Evolutionary conservation across 2,888 invertebrate genomes (phyloP).

Genomic region (Rhopalosiphum nymphaeae): DNA sequence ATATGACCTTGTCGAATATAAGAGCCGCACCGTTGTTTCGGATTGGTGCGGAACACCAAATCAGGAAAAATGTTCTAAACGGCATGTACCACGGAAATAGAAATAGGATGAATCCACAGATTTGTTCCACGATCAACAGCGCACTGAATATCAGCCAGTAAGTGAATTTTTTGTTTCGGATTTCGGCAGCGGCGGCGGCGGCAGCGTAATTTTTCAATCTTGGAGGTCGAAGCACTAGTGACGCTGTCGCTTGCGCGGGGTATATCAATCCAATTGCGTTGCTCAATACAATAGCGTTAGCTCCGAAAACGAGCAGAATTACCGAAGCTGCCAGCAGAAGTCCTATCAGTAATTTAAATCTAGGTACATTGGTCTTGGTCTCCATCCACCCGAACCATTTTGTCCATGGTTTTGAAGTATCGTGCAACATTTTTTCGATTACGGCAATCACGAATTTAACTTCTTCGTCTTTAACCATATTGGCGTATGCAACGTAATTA

Average conservation of each 20-base stretch:
- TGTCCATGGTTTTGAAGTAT: background rate
- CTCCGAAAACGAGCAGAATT: background rate
- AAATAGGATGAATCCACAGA: background rate
- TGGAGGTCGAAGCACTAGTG: background rate
- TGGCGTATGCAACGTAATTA: background rate
- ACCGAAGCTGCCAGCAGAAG: background rate
- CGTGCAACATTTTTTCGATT: background rate
- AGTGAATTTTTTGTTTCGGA: background rate
- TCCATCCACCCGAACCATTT: background rate
- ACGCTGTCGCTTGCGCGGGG: background rate
- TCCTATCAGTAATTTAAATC: background rate
- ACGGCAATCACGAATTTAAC: background rate
- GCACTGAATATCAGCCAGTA: background rate
- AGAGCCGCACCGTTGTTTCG: too few species aligned
- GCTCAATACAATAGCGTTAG: background rate
- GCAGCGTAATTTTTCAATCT: background rate
- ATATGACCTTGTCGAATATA: background rate
- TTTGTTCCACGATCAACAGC: background rate
- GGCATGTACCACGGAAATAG: background rate
- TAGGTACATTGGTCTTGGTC: background rate
- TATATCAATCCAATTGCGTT: background rate
- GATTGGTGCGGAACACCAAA: background rate
- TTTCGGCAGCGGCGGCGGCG: background rate
- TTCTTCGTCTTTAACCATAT: background rate
- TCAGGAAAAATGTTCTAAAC: background rate